These are phyloP conservation scores for Bos javanicus DNA, from an alignment of 2,113 vertebrate genomes.

Conservation along the genomic window DNA sequence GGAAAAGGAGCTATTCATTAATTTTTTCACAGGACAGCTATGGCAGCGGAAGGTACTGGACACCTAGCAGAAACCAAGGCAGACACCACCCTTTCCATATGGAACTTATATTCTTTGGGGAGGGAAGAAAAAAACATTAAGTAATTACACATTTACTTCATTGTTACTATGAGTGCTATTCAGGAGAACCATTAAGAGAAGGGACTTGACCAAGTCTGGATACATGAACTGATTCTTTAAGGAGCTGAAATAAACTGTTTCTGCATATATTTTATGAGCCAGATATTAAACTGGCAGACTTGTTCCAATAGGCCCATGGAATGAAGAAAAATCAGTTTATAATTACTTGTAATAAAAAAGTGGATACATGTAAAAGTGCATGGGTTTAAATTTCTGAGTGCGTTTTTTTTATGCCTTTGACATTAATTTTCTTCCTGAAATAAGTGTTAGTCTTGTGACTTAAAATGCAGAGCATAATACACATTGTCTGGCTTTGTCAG, in stretches of 20 bases:
- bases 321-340: neutral
- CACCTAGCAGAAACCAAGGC: neutral
- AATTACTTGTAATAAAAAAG: constrained; percentile 44
- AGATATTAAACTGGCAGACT: constrained; percentile 1
- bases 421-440: constrained; percentile 53
- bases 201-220: neutral
- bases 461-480: neutral
- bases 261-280: neutral
- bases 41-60: neutral
- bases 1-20: neutral
- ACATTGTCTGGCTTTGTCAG: neutral
- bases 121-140: neutral
- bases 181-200: neutral
- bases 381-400: constrained; percentile 2
- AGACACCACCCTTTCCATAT: neutral
- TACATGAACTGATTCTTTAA: neutral
- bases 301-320: neutral
- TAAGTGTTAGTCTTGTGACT: constrained; percentile 29
- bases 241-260: neutral
- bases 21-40: neutral
- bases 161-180: neutral
- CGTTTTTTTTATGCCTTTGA: constrained; percentile 26
- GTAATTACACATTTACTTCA: neutral
- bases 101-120: neutral
- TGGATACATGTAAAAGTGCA: neutral